phyloP scores from a whole-genome alignment of 2,797 vertebrate genomes.

The Adrianichthys oophorus region DNA sequence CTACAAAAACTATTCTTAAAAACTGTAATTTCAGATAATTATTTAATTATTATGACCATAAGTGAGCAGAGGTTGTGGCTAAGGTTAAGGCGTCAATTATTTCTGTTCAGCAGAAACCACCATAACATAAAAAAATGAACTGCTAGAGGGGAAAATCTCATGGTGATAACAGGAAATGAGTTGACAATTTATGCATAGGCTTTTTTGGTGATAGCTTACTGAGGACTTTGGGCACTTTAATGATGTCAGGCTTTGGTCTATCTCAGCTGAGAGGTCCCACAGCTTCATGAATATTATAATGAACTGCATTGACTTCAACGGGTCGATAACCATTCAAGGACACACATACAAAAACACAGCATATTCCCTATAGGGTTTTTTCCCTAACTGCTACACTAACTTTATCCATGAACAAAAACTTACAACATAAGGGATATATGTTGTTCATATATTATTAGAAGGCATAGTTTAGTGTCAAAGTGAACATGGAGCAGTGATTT shows the following conservation, averaged over 20 bases:
- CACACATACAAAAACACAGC: slow-evolving; percentile 7
- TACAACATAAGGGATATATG: too few relatives aligned
- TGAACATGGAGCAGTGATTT: too few relatives aligned
- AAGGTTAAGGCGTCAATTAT: background rate
- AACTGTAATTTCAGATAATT: background rate
- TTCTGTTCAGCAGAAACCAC: background rate
- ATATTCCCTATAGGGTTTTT: too few relatives aligned
- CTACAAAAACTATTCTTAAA: background rate
- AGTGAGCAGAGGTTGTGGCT: background rate
- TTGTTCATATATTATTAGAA: too few relatives aligned
- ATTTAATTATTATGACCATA: background rate
- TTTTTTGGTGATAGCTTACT: background rate
- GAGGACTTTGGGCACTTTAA: slow-evolving; percentile 37
- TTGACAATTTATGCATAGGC: background rate
- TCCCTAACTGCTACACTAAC: too few relatives aligned
- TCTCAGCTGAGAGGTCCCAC: slow-evolving; percentile 33
- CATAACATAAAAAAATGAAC: background rate
- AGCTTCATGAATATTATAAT: slow-evolving; percentile 68
- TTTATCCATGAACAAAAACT: too few relatives aligned
- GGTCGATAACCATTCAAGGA: slow-evolving; percentile 35
- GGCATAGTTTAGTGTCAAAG: too few relatives aligned
- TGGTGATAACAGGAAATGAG: slow-evolving; percentile 2
- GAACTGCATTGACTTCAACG: slow-evolving; percentile 28
- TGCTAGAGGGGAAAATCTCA: background rate
- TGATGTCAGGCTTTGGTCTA: slow-evolving; percentile 40